Conservation (phyloP, 2,113 vertebrate genomes). For the Cyprinus carpio region DNA sequence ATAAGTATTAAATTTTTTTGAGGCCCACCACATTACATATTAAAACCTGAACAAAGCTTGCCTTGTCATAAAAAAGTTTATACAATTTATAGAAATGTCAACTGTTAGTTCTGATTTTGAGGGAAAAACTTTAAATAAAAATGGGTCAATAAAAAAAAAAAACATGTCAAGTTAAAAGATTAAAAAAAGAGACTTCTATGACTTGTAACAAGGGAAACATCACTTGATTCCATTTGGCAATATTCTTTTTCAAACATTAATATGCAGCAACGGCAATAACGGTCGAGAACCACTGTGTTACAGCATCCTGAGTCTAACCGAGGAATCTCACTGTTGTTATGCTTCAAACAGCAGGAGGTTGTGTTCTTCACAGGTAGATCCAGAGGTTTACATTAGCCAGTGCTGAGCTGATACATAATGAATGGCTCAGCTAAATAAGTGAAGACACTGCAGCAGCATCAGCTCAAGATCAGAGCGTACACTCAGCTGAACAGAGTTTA, state of each 20-base stretch:
- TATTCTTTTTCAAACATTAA: not conserved
- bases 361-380: not conserved
- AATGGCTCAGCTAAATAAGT: slow-evolving; percentile 15
- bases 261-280: not conserved
- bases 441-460: slow-evolving; percentile 5
- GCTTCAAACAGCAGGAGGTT: not conserved
- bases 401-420: slow-evolving; percentile 27
- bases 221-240: not conserved
- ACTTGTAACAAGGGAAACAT: not conserved
- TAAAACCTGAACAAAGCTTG: too few relatives aligned
- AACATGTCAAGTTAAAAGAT: too few relatives aligned
- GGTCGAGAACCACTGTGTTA: not conserved
- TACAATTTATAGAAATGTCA: not conserved
- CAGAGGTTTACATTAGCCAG: not conserved
- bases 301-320: not conserved
- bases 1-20: not conserved
- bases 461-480: not conserved
- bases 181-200: too few relatives aligned
- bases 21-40: not conserved
- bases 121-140: too few relatives aligned
- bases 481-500: not conserved
- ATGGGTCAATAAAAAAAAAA: too few relatives aligned
- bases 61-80: not conserved
- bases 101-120: not conserved
- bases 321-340: not conserved